Base-by-base conservation (phyloP, 2,797 vertebrate species). In the Platyrinchus mystaceus region DNA sequence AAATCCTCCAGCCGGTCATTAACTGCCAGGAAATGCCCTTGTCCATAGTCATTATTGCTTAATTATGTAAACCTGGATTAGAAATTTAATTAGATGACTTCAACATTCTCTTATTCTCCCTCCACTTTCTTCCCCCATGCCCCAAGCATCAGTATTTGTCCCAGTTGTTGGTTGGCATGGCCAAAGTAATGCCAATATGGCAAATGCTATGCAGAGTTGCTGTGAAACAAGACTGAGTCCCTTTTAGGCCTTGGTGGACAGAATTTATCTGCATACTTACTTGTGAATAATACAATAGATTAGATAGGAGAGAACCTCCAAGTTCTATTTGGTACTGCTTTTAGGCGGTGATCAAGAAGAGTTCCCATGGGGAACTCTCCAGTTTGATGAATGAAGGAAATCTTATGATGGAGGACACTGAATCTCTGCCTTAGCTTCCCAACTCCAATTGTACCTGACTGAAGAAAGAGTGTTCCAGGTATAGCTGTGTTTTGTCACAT, bases 61-160 rank as follows among this genome's bases (percentile, higher is more conserved):
- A 96, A 96, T 95, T 94, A 97, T 94, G 93, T 94, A 97, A 97
- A 94, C 96, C 83, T 94, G 95, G 89, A 97, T 96, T 94, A 96
- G 89, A 96, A 94, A 96, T 96, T 79, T 95, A 96, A 96, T 97
- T 97, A 95, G 74, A 94, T 74, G 30, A 94, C 67, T 94, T 89
- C 62, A 96, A 36, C 76, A 43, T 94, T 88, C 79, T 91, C 73
- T 86, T 84, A 67, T 86, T 95, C 49, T 74, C n/a, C 83, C 64
- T 44, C 22, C 4, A 30, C 7, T 84, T 92, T 91, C 76, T 91
- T 85, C 7, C 4, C 8, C 26, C 6, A 2, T 37, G 56, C 82
- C 74, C 32, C 26, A 76, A 30, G 26, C 21, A 37, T 74, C 47
- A 41, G 11, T 64, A 47, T 88, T 91, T 74, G 41, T 46, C 24